phyloP scores from a whole-genome alignment of 1,140 invertebrate species.

The Lanistes nyassanus region DNA sequence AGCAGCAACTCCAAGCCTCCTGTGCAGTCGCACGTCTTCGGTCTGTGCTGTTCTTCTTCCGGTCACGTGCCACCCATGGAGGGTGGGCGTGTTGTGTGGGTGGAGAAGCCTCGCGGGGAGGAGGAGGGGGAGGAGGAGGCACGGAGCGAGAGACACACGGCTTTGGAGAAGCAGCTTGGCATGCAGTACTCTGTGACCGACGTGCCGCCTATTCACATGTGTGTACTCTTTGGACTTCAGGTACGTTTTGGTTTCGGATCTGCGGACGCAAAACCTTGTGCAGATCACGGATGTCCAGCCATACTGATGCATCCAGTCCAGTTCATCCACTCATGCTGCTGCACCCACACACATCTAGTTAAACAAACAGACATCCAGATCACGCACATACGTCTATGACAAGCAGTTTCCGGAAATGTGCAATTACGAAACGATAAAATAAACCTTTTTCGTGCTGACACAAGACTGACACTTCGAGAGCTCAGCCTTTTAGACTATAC shows the following conservation, averaged over 20 bases:
- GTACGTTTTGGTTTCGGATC: constrained; percentile 64
- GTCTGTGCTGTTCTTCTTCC: constrained; percentile 17
- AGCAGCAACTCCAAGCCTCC: neutral
- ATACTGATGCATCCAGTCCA: no score
- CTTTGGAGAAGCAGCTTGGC: constrained; percentile 7
- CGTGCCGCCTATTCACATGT: constrained; percentile 83
- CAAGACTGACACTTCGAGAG: no score
- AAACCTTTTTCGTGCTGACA: no score
- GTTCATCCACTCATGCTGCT: no score
- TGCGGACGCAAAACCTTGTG: no score
- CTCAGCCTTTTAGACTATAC: no score
- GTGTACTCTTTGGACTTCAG: constrained; percentile 84
- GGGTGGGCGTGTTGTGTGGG: neutral
- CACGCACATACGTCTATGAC: no score
- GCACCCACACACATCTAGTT: no score
- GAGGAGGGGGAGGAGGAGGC: neutral
- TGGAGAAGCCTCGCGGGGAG: neutral
- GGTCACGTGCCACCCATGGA: constrained; percentile 10
- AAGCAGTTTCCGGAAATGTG: no score
- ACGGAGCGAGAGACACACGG: constrained; percentile 2
- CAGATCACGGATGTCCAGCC: no score
- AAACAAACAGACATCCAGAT: no score
- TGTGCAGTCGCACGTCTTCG: neutral
- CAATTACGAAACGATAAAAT: no score
- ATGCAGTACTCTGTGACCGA: constrained; percentile 82